These are phyloP conservation scores for Pogonocherus hispidulus DNA, from an alignment of 2,888 invertebrate genomes.

Conservation along the genomic window DNA sequence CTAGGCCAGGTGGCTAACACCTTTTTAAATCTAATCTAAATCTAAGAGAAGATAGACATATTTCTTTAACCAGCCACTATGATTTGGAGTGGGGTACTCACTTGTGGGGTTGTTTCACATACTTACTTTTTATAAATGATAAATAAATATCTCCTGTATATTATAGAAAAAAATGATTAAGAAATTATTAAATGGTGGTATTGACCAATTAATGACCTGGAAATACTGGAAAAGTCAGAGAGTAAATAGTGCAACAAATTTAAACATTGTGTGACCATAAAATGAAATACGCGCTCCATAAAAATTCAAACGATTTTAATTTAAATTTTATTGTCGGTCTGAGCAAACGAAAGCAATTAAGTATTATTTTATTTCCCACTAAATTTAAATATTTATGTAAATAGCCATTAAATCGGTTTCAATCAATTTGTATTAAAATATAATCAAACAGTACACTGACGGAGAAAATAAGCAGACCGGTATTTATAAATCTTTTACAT, in stretches of 20 bases:
- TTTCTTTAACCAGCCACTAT: no score
- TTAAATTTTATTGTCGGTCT: conserved; percentile 44
- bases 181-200: not conserved
- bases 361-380: conserved; percentile 43
- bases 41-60: no score
- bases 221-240: conserved; percentile 9
- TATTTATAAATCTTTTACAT: not conserved
- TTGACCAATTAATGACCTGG: not conserved
- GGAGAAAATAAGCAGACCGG: not conserved
- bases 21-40: no score
- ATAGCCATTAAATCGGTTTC: conserved; percentile 26
- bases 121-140: no score
- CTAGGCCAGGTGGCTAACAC: no score
- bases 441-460: conserved; percentile 2
- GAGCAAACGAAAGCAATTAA: conserved; percentile 42
- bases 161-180: no score
- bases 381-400: conserved; percentile 47
- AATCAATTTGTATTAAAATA: conserved; percentile 36
- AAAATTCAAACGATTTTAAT: conserved; percentile 46
- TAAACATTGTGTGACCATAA: conserved; percentile 41
- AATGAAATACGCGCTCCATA: conserved; percentile 38
- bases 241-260: conserved; percentile 36
- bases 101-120: no score
- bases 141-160: no score
- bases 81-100: no score